Conservation (phyloP, 2,888 invertebrate species). For the Tetragonula carbonaria region DNA sequence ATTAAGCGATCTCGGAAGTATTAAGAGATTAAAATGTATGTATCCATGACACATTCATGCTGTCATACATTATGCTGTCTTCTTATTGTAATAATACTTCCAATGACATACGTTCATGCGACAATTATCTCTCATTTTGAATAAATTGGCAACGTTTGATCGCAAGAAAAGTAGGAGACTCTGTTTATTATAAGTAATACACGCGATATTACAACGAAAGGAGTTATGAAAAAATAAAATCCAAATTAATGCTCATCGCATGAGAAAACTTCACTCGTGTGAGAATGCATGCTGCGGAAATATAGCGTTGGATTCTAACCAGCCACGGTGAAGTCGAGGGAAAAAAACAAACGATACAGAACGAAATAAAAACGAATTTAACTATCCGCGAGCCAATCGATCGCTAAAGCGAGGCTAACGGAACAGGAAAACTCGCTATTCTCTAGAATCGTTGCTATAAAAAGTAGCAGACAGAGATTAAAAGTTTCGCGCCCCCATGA, state of each 20-base stretch:
- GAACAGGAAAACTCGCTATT: constrained; percentile 27
- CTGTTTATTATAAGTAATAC: background rate
- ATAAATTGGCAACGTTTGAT: background rate
- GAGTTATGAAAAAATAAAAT: background rate
- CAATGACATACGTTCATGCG: background rate
- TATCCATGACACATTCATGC: background rate
- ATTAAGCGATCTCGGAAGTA: background rate
- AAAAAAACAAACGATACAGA: constrained; percentile 62
- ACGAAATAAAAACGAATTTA: constrained; percentile 61
- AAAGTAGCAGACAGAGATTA: constrained; percentile 50
- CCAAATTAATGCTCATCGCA: background rate
- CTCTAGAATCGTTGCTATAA: constrained; percentile 44
- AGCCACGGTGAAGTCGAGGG: constrained; percentile 47
- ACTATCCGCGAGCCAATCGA: constrained; percentile 36
- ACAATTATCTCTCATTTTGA: background rate
- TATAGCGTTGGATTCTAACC: constrained; percentile 7
- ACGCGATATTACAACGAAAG: background rate
- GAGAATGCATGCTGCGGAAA: constrained; percentile 52
- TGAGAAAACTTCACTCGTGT: constrained; percentile 57
- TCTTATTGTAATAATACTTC: background rate
- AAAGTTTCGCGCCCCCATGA: constrained; percentile 46
- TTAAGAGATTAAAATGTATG: background rate
- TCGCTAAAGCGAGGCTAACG: constrained; percentile 7
- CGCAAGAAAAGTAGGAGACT: background rate
- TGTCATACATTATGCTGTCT: background rate